These are phyloP conservation scores for Eueremaeus valkanovi DNA, from an alignment of 2,888 invertebrate species.

Conservation along the genomic window DNA sequence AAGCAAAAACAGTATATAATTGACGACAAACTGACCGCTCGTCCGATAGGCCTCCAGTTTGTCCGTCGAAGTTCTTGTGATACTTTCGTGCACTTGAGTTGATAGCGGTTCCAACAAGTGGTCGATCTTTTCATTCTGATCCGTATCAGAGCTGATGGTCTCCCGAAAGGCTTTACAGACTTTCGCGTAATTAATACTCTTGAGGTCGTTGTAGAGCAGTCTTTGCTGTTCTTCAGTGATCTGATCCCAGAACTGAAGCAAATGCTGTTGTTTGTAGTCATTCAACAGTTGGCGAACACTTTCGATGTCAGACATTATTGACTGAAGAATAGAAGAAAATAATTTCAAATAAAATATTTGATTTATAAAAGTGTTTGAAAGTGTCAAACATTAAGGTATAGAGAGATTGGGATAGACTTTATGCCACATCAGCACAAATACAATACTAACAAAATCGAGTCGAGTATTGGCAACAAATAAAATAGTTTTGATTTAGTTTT, in stretches of 20 bases:
- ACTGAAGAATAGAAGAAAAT: background rate
- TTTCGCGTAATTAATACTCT: slow-evolving; percentile 65
- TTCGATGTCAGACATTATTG: slow-evolving; percentile 41
- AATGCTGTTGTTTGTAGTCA: slow-evolving; percentile 70
- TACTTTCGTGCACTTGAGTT: slow-evolving; percentile 70
- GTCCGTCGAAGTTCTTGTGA: slow-evolving; percentile 63
- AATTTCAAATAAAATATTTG: background rate
- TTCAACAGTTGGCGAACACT: slow-evolving; percentile 52
- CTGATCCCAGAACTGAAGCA: slow-evolving; percentile 74
- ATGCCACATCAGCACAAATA: slow-evolving; percentile 25
- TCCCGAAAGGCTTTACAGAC: slow-evolving; percentile 65
- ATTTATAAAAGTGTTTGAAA: background rate
- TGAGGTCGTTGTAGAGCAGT: slow-evolving; percentile 61
- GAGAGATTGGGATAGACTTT: background rate
- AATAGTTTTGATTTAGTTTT: background rate
- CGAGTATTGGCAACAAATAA: background rate
- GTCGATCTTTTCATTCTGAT: slow-evolving; percentile 47
- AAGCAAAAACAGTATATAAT: too few species aligned
- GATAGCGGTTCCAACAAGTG: slow-evolving; percentile 82
- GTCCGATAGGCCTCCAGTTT: slow-evolving; percentile 65
- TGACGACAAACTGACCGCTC: slow-evolving; percentile 59
- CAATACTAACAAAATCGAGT: background rate
- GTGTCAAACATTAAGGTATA: background rate
- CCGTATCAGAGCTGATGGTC: slow-evolving; percentile 58
- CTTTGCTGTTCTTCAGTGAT: slow-evolving; percentile 60